Conservation (phyloP, 1,140 invertebrate species). For the Neelides sp. region DNA sequence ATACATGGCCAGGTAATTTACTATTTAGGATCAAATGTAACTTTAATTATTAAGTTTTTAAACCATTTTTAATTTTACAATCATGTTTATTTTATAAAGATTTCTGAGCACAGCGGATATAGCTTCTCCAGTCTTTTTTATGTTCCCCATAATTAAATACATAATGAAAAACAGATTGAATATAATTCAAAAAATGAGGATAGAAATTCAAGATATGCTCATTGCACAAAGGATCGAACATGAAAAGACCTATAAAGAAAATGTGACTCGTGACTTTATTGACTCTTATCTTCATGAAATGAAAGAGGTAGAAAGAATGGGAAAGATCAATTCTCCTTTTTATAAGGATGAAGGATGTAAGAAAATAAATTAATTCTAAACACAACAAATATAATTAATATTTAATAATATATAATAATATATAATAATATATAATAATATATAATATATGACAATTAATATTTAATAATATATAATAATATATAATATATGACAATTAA, state of each 20-base stretch:
- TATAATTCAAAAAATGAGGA: not conserved
- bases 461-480: too few species aligned
- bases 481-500: too few species aligned
- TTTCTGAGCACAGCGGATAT: not conserved
- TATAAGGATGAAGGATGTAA: slow-evolving; percentile 20
- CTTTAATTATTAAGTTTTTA: not conserved
- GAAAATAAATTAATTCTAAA: not conserved
- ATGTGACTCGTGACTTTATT: slow-evolving; percentile 64
- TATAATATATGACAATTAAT: too few species aligned
- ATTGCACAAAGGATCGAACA: slow-evolving; percentile 49
- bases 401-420: too few species aligned
- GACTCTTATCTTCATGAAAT: slow-evolving; percentile 54
- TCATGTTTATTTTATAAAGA: not conserved
- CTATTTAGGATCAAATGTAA: too few species aligned
- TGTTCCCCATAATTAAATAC: slow-evolving; percentile 15
- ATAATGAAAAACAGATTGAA: slow-evolving; percentile 5
- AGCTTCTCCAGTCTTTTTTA: not conserved
- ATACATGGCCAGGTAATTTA: slow-evolving; percentile 4
- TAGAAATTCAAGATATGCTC: not conserved
- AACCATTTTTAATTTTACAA: not conserved
- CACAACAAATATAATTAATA: too few species aligned
- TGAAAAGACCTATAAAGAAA: slow-evolving; percentile 47
- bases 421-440: too few species aligned
- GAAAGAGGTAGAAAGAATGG: not conserved
- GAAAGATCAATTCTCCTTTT: slow-evolving; percentile 7